Evolutionary conservation across 2,888 invertebrate genomes (phyloP).

Genomic region (Melanophora roralis): DNA sequence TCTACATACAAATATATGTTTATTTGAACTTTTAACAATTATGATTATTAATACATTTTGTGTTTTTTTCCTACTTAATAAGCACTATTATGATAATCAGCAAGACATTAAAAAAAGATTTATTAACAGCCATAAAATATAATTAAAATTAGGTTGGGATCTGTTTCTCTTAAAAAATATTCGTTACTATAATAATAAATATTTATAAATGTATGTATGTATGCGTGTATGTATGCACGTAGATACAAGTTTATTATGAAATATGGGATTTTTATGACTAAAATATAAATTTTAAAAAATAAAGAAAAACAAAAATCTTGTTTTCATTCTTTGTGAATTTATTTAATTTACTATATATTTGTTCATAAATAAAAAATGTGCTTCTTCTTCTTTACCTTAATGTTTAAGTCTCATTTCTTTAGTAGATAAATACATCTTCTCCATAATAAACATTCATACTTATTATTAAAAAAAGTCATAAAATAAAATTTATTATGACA

Average conservation of each 20-base stretch:
- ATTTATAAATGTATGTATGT: too few relatives aligned
- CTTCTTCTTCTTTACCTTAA: neutral
- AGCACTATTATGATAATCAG: slow-evolving; percentile 58
- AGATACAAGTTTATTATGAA: slow-evolving; percentile 51
- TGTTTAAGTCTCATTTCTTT: neutral
- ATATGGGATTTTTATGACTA: slow-evolving; percentile 54
- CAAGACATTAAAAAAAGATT: slow-evolving; percentile 58
- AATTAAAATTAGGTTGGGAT: slow-evolving; percentile 54
- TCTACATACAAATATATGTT: neutral
- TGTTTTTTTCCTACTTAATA: slow-evolving; percentile 20
- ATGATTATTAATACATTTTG: slow-evolving; percentile 31
- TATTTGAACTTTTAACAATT: slow-evolving; percentile 29
- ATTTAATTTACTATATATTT: slow-evolving; percentile 55
- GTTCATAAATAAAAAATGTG: slow-evolving; percentile 37
- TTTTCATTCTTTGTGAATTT: slow-evolving; percentile 45
- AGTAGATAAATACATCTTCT: slow-evolving; percentile 9
- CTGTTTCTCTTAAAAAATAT: neutral
- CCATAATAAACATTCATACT: slow-evolving; percentile 40
- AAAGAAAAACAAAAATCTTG: slow-evolving; percentile 22
- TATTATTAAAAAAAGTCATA: slow-evolving; percentile 48
- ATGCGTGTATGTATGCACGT: neutral
- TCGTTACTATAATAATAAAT: too few relatives aligned
- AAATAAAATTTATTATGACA: slow-evolving; percentile 62
- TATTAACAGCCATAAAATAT: slow-evolving; percentile 55
- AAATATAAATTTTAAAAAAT: slow-evolving; percentile 46